A percentile compares a stretch with the other conserved stretches of the same genome.
Conservation (phyloP, 2,888 invertebrate genomes). For the Mechanitis messenoides region DNA sequence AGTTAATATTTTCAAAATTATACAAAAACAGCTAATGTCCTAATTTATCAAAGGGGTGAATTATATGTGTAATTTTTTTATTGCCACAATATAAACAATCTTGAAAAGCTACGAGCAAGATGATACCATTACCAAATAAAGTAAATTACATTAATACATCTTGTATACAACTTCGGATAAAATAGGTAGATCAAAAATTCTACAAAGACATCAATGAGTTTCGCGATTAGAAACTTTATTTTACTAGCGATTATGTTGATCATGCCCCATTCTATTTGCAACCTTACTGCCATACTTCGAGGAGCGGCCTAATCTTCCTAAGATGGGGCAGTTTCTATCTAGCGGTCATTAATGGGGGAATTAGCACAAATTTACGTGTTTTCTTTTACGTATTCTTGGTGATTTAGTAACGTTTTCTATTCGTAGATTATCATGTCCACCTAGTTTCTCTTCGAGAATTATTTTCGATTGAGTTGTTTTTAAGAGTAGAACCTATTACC, state of each 20-base stretch:
- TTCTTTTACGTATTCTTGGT: conserved; percentile 23
- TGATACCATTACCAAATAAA: too few relatives aligned
- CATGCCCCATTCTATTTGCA: conserved; percentile 17
- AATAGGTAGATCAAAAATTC: not conserved
- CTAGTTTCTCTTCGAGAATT: too few relatives aligned
- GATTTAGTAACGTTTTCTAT: conserved; percentile 15
- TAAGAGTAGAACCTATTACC: too few relatives aligned
- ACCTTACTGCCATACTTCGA: conserved; percentile 17
- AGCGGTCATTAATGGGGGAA: conserved; percentile 20
- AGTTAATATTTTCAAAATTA: too few relatives aligned
- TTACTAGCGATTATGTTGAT: conserved; percentile 30
- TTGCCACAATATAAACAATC: too few relatives aligned
- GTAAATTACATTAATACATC: too few relatives aligned
- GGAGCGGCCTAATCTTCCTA: conserved; percentile 12
- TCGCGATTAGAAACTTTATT: conserved; percentile 26
- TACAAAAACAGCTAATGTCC: too few relatives aligned
- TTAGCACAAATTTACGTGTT: conserved; percentile 28
- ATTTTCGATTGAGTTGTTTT: too few relatives aligned
- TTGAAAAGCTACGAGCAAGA: too few relatives aligned
- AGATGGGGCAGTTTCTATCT: conserved; percentile 15
- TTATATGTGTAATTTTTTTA: too few relatives aligned
- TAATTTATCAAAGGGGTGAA: too few relatives aligned
- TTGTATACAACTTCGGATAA: too few relatives aligned
- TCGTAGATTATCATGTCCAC: not conserved
- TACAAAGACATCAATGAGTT: conserved; percentile 27